phyloP scores from a whole-genome alignment of 2,113 vertebrate genomes.

The Lynx canadensis region DNA sequence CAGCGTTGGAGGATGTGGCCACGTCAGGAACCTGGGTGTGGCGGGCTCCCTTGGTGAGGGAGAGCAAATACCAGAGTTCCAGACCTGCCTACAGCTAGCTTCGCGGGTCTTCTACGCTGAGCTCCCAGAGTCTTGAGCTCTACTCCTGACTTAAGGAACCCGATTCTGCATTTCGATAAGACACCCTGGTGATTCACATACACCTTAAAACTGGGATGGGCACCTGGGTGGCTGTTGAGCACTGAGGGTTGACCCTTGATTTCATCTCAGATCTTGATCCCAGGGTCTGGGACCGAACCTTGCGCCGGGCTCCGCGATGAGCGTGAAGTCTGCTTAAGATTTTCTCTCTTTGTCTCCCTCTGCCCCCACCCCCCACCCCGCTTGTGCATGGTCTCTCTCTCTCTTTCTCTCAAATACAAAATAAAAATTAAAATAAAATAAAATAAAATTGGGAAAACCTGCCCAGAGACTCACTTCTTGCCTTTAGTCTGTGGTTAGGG shows the following conservation, averaged over 20 bases:
- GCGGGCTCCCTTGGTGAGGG: neutral
- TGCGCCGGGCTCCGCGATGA: too few relatives aligned
- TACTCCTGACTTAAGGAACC: neutral
- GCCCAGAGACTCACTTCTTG: neutral
- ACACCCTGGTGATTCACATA: neutral
- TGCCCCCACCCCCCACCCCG: too few relatives aligned
- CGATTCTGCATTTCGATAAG: neutral
- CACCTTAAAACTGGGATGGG: neutral
- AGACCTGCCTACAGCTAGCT: neutral
- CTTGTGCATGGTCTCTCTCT: too few relatives aligned
- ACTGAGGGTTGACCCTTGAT: too few relatives aligned
- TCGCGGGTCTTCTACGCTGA: accelerated
- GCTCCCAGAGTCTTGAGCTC: neutral
- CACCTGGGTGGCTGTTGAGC: too few relatives aligned
- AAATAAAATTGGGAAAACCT: neutral
- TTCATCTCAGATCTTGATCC: too few relatives aligned
- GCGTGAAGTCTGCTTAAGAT: too few relatives aligned
- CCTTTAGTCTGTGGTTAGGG: neutral
- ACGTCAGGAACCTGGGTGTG: neutral
- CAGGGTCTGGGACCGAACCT: too few relatives aligned
- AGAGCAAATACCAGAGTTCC: neutral
- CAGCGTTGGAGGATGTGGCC: neutral
- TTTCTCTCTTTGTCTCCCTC: too few relatives aligned
- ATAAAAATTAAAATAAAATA: too few relatives aligned
- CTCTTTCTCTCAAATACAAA: too few relatives aligned